These are phyloP conservation scores for Dysidea cf. avara DNA, from an alignment of 37 sponge, comb jelly and placozoan species.

Conservation along the genomic window DNA sequence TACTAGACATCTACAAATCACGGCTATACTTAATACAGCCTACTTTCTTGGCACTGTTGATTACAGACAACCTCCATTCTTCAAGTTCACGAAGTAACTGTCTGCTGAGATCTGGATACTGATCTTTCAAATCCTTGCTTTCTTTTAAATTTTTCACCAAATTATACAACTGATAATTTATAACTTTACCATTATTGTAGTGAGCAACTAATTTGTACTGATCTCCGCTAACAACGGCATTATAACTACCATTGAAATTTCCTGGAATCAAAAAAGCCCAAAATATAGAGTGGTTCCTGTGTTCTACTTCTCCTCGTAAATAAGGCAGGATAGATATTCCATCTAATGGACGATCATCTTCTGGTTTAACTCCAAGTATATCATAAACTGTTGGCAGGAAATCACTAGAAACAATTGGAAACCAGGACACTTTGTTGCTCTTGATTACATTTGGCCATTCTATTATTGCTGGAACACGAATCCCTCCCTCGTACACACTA, in stretches of 20 bases:
- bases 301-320: constrained; percentile 5
- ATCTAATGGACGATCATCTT: constrained; percentile 46
- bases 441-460: constrained; percentile 61
- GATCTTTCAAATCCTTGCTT: constrained; percentile 16
- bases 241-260: constrained; percentile 36
- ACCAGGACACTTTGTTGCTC: constrained; percentile 12
- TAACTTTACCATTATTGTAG: constrained; percentile 21
- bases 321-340: too few species aligned
- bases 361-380: constrained; percentile 14
- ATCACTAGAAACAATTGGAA: constrained; percentile 52
- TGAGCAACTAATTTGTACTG: constrained; percentile 32
- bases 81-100: constrained; percentile 7
- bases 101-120: neutral
- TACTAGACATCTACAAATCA: too few species aligned
- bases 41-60: too few species aligned
- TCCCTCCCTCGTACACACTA: constrained; percentile 57
- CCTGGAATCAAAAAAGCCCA: constrained; percentile 45
- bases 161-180: constrained; percentile 33
- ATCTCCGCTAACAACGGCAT: constrained; percentile 41
- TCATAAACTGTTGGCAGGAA: constrained; percentile 61
- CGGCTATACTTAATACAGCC: too few species aligned
- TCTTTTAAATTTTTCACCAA: constrained; percentile 38
- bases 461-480: constrained; percentile 53
- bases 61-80: constrained; percentile 44
- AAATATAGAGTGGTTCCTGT: constrained; percentile 21